Conservation (phyloP, 1,140 invertebrate genomes). For the Nasonia giraulti region DNA sequence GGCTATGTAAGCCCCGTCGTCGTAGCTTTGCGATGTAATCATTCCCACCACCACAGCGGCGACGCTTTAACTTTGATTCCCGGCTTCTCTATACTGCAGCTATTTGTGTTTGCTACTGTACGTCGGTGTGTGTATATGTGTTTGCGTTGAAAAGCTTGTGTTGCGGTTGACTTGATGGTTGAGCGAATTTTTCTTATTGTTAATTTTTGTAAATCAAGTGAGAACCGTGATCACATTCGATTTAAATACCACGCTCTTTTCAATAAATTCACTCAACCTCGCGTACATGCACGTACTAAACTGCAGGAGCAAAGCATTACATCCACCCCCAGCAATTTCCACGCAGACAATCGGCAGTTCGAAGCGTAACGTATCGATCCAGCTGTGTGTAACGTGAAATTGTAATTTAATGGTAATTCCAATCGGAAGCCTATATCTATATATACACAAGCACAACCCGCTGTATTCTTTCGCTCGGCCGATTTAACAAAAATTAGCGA, state of each 20-base stretch:
- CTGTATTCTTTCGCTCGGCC: not conserved
- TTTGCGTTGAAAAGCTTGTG: too few species aligned
- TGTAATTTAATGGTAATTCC: not conserved
- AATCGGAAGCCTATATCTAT: not conserved
- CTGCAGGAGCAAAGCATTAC: not conserved
- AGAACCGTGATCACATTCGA: too few species aligned
- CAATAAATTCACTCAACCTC: not conserved
- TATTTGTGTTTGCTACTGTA: not conserved
- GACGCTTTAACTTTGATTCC: not conserved
- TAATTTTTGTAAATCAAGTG: too few species aligned
- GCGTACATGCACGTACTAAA: not conserved
- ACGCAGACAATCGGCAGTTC: not conserved
- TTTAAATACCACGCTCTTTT: not conserved
- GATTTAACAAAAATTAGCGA: not conserved
- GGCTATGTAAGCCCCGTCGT: not conserved
- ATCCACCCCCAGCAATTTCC: not conserved
- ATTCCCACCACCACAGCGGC: not conserved
- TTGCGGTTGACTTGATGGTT: too few species aligned
- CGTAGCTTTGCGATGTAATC: slow-evolving; percentile 7
- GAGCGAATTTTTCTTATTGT: too few species aligned
- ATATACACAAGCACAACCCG: not conserved
- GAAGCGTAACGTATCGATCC: not conserved
- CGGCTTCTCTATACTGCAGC: not conserved
- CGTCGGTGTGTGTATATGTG: not conserved
- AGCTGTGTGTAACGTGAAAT: not conserved